Percentiles rank a stretch among this genome's conserved stretches.
Evolutionary conservation across 2,797 vertebrate genomes (phyloP).

Genomic region (Molothrus aeneus): DNA sequence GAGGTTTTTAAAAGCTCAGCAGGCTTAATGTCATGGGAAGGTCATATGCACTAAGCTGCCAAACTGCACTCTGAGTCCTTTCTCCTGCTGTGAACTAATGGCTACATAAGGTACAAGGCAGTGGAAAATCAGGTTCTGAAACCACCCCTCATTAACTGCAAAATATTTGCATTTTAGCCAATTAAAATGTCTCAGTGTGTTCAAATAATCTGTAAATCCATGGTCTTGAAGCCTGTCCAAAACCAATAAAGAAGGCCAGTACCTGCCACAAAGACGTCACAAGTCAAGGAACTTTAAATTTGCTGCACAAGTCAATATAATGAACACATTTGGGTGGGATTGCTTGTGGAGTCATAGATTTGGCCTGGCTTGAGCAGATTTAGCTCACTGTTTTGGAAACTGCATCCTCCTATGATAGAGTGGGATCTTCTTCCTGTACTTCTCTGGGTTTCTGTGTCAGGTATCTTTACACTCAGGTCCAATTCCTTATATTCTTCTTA

Average conservation of each 20-base stretch:
- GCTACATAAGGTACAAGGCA: not conserved
- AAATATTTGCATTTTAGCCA: conserved; percentile 39
- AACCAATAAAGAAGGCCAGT: not conserved
- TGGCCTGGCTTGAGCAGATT: not conserved
- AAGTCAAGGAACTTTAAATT: not conserved
- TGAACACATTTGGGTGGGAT: not conserved
- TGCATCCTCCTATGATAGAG: not conserved
- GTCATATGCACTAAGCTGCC: not conserved
- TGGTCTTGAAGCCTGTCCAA: conserved; percentile 35
- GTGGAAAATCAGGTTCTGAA: conserved; percentile 30
- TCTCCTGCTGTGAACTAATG: not conserved
- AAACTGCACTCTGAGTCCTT: not conserved
- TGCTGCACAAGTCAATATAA: not conserved
- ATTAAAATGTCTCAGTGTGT: conserved; percentile 8
- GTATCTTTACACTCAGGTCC: not conserved
- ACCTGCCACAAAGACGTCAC: not conserved
- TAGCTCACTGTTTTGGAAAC: not conserved
- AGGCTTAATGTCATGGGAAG: not conserved
- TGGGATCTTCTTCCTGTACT: not conserved
- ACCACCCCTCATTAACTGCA: conserved; percentile 2
- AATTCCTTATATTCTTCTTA: not conserved
- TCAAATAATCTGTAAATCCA: conserved; percentile 44
- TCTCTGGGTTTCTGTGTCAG: not conserved
- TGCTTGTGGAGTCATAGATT: not conserved
- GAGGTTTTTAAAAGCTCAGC: not conserved